Conservation (phyloP, 1,140 invertebrate genomes). For the Ips nitidus region DNA sequence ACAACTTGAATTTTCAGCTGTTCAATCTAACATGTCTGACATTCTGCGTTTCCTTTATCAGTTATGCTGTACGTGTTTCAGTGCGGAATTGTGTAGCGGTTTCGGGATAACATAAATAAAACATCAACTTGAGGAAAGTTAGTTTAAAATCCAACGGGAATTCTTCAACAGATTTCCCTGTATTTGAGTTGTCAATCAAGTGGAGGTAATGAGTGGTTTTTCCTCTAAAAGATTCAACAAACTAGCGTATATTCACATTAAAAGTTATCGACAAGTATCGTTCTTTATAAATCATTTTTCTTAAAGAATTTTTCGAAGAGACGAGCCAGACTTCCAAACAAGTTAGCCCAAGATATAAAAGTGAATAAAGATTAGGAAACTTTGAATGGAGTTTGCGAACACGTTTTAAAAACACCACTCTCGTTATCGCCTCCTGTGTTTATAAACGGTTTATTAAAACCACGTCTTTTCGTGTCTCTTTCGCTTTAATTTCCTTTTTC, state of each 20-base stretch:
- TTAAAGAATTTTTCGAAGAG: background rate
- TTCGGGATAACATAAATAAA: slow-evolving; percentile 11
- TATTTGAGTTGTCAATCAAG: background rate
- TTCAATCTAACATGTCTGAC: slow-evolving; percentile 8
- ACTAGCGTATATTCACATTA: background rate
- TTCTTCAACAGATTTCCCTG: background rate
- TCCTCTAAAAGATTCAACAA: slow-evolving; percentile 2
- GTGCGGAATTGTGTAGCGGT: slow-evolving; percentile 7
- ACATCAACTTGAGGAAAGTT: background rate
- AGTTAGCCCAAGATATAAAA: slow-evolving; percentile 9
- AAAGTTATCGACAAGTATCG: slow-evolving; percentile 3
- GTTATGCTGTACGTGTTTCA: slow-evolving; percentile 8
- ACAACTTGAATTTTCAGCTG: slow-evolving; percentile 4
- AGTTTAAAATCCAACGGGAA: slow-evolving; percentile 2
- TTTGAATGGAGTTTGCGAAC: slow-evolving; percentile 13
- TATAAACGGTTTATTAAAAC: slow-evolving; percentile 24
- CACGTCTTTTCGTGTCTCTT: background rate
- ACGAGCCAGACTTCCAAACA: slow-evolving; percentile 18
- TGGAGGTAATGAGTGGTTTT: background rate
- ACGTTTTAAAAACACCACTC: slow-evolving; percentile 16
- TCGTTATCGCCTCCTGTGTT: slow-evolving; percentile 16
- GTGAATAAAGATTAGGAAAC: slow-evolving; percentile 21
- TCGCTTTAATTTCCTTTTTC: slow-evolving; percentile 1
- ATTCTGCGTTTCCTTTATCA: slow-evolving; percentile 8
- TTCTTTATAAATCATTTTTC: slow-evolving; percentile 6